Percentiles rank a stretch among this genome's conserved stretches.
Evolutionary conservation across 1,140 invertebrate genomes (phyloP).

Genomic region (Zaprionus davidi): DNA sequence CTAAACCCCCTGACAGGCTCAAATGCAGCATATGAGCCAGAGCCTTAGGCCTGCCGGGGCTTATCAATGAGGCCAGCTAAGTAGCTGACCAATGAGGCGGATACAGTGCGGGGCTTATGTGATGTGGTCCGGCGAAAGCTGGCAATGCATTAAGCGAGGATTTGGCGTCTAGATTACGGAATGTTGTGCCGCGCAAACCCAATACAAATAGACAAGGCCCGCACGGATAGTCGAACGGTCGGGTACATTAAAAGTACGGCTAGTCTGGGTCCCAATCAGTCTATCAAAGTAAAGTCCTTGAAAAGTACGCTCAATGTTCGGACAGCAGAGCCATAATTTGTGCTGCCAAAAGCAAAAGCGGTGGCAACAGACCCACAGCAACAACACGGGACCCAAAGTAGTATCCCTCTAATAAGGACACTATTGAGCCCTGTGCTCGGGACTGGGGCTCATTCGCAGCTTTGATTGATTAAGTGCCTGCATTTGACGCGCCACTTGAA

Average conservation of each 20-base stretch:
- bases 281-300: conserved; percentile 50
- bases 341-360: conserved; percentile 70
- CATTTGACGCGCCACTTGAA: conserved; percentile 69
- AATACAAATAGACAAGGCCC: conserved; percentile 34
- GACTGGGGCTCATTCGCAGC: conserved; percentile 29
- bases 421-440: conserved; percentile 43
- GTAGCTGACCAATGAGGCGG: background rate
- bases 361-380: conserved; percentile 5
- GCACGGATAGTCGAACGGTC: background rate
- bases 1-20: conserved; percentile 16
- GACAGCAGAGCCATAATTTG: conserved; percentile 68
- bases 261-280: conserved; percentile 47
- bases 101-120: conserved; percentile 20
- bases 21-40: conserved; percentile 13
- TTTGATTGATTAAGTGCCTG: conserved; percentile 81
- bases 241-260: conserved; percentile 36
- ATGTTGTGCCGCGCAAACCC: conserved; percentile 15
- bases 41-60: conserved; percentile 5
- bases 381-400: conserved; percentile 33
- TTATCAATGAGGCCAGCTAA: conserved; percentile 31
- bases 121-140: conserved; percentile 13
- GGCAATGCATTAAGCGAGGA: conserved; percentile 39
- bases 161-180: conserved; percentile 27
- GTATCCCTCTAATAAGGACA: conserved; percentile 54
- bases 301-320: conserved; percentile 56